Evolutionary conservation across 2,888 invertebrate species (phyloP).

Genomic region (Iphiclides podalirius): DNA sequence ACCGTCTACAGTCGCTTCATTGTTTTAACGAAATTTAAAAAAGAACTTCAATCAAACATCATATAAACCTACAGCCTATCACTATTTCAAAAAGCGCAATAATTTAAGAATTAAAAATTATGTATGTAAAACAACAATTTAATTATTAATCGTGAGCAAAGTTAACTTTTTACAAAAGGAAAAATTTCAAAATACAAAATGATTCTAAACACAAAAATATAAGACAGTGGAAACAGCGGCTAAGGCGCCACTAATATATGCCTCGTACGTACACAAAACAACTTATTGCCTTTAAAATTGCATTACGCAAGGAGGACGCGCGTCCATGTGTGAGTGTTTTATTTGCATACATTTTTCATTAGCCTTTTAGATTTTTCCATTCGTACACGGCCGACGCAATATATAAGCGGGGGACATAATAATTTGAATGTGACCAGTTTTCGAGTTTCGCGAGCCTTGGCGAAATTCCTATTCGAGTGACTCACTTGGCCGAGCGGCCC

Average conservation of each 20-base stretch:
- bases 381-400: conserved; percentile 23
- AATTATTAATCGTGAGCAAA: too few species aligned
- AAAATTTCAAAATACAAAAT: too few species aligned
- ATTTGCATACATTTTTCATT: conserved; percentile 38
- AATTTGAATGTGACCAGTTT: conserved; percentile 8
- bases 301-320: conserved; percentile 50
- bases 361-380: conserved; percentile 42
- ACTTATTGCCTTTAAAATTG: conserved; percentile 60
- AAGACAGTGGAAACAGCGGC: conserved; percentile 49
- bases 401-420: conserved; percentile 14
- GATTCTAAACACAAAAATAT: too few species aligned
- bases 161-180: too few species aligned
- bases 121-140: too few species aligned
- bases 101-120: too few species aligned
- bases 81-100: too few species aligned
- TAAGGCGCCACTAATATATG: conserved; percentile 40
- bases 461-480: neutral
- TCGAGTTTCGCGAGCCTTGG: conserved; percentile 7
- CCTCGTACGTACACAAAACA: conserved; percentile 51
- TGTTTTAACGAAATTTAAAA: too few species aligned
- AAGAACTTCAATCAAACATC: too few species aligned
- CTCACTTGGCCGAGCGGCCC: neutral
- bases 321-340: conserved; percentile 26
- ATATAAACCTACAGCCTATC: too few species aligned
- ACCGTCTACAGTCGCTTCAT: too few species aligned